Conservation (phyloP, 37 sponge, comb jelly and placozoan species). For the Spongilla lacustris region DNA sequence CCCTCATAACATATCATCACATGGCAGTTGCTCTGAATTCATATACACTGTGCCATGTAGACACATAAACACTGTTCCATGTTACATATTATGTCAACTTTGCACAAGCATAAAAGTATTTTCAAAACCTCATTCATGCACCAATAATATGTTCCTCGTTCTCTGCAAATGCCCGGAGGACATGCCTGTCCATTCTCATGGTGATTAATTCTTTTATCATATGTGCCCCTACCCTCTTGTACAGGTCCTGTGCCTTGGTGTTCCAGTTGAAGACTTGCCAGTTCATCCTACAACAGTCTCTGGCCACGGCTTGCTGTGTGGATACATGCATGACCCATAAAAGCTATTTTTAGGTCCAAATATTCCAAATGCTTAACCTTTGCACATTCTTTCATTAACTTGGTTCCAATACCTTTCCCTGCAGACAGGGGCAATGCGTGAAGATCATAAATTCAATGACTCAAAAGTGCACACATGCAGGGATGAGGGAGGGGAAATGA, state of each 20-base stretch:
- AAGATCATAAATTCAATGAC: not conserved
- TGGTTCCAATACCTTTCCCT: slow-evolving; percentile 22
- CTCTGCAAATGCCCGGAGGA: not conserved
- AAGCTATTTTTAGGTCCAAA: not conserved
- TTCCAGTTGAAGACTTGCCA: slow-evolving; percentile 71
- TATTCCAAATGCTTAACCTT: slow-evolving; percentile 20
- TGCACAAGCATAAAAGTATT: too few relatives aligned
- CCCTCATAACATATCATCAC: too few relatives aligned
- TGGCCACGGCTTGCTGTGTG: not conserved
- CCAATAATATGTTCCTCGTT: not conserved
- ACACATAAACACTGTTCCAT: too few relatives aligned
- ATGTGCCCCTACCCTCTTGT: slow-evolving; percentile 31
- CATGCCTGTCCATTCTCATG: not conserved
- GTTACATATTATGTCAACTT: too few relatives aligned
- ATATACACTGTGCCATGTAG: too few relatives aligned
- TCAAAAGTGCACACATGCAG: too few relatives aligned
- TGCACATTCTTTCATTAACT: slow-evolving; percentile 34
- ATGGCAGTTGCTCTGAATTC: too few relatives aligned
- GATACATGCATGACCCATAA: not conserved
- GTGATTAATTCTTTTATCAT: slow-evolving; percentile 8
- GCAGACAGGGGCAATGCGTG: too few relatives aligned
- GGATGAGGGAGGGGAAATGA: too few relatives aligned
- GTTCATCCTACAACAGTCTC: slow-evolving; percentile 13
- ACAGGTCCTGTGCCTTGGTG: slow-evolving; percentile 22
- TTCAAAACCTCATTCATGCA: too few relatives aligned